Conservation (phyloP, 2,797 vertebrate species). For the Silurus lanzhouensis region DNA sequence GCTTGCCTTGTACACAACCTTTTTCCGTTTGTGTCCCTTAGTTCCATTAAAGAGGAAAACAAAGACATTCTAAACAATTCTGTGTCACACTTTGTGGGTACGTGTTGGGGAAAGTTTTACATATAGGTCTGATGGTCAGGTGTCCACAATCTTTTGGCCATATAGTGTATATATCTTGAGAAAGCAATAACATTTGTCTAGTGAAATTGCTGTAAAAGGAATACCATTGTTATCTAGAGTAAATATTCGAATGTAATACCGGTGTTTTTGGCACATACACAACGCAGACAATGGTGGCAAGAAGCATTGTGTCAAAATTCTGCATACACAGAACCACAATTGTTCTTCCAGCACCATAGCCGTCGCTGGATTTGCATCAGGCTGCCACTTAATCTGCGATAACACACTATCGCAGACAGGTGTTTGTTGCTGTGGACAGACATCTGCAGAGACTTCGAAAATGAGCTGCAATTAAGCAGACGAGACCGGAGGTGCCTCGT, state of each 20-base stretch:
- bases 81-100: not conserved
- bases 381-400: not conserved
- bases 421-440: not conserved
- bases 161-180: not conserved
- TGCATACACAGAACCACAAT: not conserved
- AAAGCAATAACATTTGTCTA: not conserved
- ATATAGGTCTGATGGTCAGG: not conserved
- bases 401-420: not conserved
- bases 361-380: not conserved
- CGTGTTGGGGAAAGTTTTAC: not conserved
- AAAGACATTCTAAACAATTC: not conserved
- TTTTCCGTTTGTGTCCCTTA: not conserved
- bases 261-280: too few species aligned
- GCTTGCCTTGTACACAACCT: not conserved
- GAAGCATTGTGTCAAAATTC: not conserved
- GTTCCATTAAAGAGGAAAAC: not conserved
- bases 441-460: not conserved
- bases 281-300: too few species aligned
- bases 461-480: slow-evolving; percentile 8
- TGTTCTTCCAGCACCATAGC: not conserved
- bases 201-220: not conserved
- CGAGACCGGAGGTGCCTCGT: not conserved
- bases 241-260: not conserved
- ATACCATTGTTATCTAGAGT: not conserved
- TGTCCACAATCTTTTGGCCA: not conserved